These are phyloP conservation scores for Sebastes alutus DNA, from an alignment of 2,797 vertebrate species.

Conservation along the genomic window DNA sequence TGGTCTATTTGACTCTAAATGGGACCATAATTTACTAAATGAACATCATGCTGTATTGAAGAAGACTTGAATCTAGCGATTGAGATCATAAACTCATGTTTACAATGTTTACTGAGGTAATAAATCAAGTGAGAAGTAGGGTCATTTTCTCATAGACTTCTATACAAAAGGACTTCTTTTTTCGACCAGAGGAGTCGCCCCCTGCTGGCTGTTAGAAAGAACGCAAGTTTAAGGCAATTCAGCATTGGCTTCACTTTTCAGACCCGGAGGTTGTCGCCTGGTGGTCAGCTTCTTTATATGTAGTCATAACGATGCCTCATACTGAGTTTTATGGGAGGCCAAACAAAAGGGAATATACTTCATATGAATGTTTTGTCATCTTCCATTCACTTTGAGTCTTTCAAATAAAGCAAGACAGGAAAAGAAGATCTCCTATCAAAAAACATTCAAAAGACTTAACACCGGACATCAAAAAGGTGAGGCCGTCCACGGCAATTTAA, in stretches of 20 bases:
- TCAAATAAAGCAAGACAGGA: slow-evolving; percentile 2
- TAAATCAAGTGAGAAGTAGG: not conserved
- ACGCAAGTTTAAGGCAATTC: not conserved
- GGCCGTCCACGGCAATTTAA: slow-evolving; percentile 16
- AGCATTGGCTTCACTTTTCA: not conserved
- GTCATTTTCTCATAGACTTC: not conserved
- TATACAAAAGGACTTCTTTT: not conserved
- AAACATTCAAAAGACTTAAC: slow-evolving; percentile 13
- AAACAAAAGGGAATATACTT: not conserved
- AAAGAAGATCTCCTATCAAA: not conserved
- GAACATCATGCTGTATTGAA: too few relatives aligned
- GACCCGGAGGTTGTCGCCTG: not conserved
- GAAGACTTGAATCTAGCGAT: too few relatives aligned
- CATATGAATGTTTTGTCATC: not conserved
- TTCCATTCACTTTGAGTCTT: not conserved
- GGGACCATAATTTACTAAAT: too few relatives aligned
- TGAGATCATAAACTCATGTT: too few relatives aligned
- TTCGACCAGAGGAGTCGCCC: not conserved
- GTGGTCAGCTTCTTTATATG: not conserved
- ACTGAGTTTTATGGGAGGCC: not conserved
- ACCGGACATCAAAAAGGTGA: slow-evolving; percentile 30
- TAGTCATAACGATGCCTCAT: not conserved
- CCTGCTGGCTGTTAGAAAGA: not conserved
- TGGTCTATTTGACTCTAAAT: too few relatives aligned
- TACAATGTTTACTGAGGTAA: not conserved